Evolutionary conservation across 2,113 vertebrate genomes (phyloP), one percentile per base, ranked within the genome.

Genomic region (Carlito syrichta): DNA sequence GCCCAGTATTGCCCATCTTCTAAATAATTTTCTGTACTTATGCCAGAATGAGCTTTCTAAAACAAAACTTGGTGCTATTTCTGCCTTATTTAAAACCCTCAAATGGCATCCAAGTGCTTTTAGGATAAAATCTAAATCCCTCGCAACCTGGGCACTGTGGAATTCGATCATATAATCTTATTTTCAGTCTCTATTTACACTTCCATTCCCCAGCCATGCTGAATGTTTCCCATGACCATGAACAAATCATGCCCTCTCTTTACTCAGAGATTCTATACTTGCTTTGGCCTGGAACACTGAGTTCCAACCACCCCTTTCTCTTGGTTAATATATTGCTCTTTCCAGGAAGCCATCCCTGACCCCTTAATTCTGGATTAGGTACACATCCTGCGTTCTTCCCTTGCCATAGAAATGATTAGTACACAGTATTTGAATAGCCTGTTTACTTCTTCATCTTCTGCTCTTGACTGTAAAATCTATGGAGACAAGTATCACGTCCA

Each of bases 11-110:
- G 73, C 30, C 60, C 32, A 56, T 30, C 68, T 76, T 95, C 79
- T 50, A 76, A 58, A 56, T 43, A 4, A 76, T 30, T 89, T 89
- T 95, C 69, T 91, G 19, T 76, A 82, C 32, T 45, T 74, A 40
- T 30, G 56, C 68, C 62, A 95, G 96, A 96, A 91, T 62, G 14
- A 76, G 74, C 38, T 89, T 89, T 95, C 74, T 79, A 88, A 97
- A 96, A 94, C 32, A 78, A 91, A 91, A 93, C 82, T 69, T 89
- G 54, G 91, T 85, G 52, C 86, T 89, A 56, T 50, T 19, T 92
- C 62, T 97, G 84, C 35, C 50, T 20, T 84, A 78, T 95, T 86
- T 89, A 91, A 96, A 91, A 94, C 9, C 30, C 13, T 66, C 35
- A n/a, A 86, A 23, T 48, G 56, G 8, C 32, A 89, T 38, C 38